Conservation (phyloP, 2,113 vertebrate species). For the Cebus imitator region DNA sequence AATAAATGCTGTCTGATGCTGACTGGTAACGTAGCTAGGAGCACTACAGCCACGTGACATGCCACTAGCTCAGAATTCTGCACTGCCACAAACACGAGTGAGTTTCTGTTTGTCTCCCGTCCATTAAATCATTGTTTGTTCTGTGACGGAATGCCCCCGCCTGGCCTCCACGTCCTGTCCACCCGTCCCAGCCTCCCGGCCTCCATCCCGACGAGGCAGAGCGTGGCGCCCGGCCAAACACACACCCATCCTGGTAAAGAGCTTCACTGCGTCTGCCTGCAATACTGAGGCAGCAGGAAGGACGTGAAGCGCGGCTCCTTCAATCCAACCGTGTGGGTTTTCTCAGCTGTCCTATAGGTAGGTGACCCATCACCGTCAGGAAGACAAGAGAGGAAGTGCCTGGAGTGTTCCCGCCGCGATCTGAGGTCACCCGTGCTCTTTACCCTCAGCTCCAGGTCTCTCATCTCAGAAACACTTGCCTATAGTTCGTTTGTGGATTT, state of each 20-base stretch:
- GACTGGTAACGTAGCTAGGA: fast-evolving
- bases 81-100: not conserved
- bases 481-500: no score
- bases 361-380: fast-evolving
- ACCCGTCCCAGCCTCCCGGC: fast-evolving
- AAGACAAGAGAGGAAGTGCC: fast-evolving
- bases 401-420: fast-evolving
- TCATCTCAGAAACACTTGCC: fast-evolving
- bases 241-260: fast-evolving
- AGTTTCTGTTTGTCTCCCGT: not conserved
- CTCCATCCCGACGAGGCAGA: not conserved
- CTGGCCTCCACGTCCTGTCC: fast-evolving
- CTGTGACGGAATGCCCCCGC: not conserved
- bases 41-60: fast-evolving
- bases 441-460: fast-evolving
- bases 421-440: no score
- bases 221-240: fast-evolving
- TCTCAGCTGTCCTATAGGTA: not conserved
- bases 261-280: not conserved
- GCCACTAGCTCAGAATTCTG: fast-evolving
- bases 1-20: fast-evolving
- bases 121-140: not conserved
- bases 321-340: not conserved
- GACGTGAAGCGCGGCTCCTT: not conserved
- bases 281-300: fast-evolving